phyloP scores from a whole-genome alignment of 1,140 invertebrate species.

The Nomia melanderi region DNA sequence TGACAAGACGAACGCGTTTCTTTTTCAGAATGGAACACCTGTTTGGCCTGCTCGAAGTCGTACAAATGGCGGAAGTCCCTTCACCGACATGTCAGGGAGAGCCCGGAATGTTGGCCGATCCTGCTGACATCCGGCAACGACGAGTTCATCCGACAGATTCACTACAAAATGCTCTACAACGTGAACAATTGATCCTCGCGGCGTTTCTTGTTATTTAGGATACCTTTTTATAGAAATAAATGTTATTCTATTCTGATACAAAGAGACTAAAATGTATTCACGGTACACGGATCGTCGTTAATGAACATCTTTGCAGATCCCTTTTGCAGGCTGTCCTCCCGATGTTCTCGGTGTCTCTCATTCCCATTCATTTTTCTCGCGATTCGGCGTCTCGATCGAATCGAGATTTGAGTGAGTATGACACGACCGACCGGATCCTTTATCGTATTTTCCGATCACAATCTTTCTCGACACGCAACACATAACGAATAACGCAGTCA shows the following conservation, averaged over 20 bases:
- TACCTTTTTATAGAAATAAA: conserved; percentile 65
- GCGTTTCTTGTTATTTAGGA: conserved; percentile 43
- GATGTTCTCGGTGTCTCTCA: background rate
- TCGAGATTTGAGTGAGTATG: conserved; percentile 1
- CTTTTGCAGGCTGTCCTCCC: background rate
- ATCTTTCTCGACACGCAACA: background rate
- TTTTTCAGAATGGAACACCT: conserved; percentile 77
- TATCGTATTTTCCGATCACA: background rate
- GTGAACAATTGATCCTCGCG: conserved; percentile 51
- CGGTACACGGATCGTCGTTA: no score
- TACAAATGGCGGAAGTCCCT: conserved; percentile 82
- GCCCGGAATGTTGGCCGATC: conserved; percentile 78
- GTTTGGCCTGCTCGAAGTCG: conserved; percentile 79
- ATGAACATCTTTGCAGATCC: no score
- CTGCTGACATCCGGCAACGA: conserved; percentile 73
- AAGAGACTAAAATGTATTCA: conserved; percentile 5
- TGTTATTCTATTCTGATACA: conserved; percentile 54
- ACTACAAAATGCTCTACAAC: conserved; percentile 75
- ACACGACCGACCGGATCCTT: background rate
- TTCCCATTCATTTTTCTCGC: no score
- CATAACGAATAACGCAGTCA: background rate
- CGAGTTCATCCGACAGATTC: conserved; percentile 77
- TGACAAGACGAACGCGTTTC: conserved; percentile 53
- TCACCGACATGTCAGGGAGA: conserved; percentile 80
- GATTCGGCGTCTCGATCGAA: no score